Evolutionary conservation across 2,113 vertebrate species (phyloP), one percentile per base, ranked within the genome.

Genomic region (Urocynchramus pylzowi): DNA sequence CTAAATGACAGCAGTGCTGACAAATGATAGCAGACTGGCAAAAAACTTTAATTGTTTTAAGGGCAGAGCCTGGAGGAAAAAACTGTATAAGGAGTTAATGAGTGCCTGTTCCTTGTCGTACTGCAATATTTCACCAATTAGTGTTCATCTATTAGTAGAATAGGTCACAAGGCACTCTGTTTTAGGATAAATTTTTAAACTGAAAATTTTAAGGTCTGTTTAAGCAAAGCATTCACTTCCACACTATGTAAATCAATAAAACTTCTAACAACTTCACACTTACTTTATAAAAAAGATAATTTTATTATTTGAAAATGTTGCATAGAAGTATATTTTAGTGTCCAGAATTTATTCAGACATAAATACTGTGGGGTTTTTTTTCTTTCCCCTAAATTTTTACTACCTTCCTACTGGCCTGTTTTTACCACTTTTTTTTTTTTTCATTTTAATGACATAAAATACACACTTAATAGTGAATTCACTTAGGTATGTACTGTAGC

Each of bases 101-200:
- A 41, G 6, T 42, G 23, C 4, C 30, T 63, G 6, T n/a, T 88
- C 12, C 30, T 16, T 65, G 13, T 1, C 0, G 1, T 31, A 23
- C 23, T 50, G 18, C 5, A 67, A 9, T 60, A 35, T 82, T 65
- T 64, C n/a, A 65, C 6, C 12, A 50, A 26, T 49, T 84, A 54
- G 11, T 23, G 16, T 22, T 77, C 42, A n/a, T n/a, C n/a, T n/a
- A n/a, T n/a, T n/a, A n/a, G n/a, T n/a, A 59, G 50, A 91, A 65
- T 37, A 19, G 9, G 16, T 65, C 45, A 80, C 50, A 84, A 70
- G 16, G 3, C 26, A 33, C 11, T 53, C 41, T 11, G 3, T 49
- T 44, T 64, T 3, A 65, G 3, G 54, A 83, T 7, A 76, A 16
- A 1, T 61, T 74, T 69, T 50, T 11, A 54, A 30, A 54, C 3